Evolutionary conservation across 2,797 vertebrate genomes (phyloP).

Genomic region (Novumbra hubbsi): DNA sequence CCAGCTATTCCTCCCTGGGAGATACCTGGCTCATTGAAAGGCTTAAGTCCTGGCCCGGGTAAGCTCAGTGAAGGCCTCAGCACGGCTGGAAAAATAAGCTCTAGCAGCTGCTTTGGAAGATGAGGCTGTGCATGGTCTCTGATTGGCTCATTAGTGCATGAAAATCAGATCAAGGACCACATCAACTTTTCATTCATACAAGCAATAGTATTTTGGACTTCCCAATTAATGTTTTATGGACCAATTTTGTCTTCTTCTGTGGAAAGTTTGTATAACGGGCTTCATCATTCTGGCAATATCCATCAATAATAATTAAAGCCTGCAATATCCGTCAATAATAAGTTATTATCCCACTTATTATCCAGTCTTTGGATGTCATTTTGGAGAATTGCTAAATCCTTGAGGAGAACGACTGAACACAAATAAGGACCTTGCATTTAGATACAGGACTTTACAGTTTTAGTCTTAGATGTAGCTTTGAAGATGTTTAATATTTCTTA

Average conservation of each 20-base stretch:
- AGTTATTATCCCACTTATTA: conserved; percentile 6
- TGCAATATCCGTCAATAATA: background rate
- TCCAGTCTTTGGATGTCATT: background rate
- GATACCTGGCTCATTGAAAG: background rate
- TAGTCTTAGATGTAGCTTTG: too few relatives aligned
- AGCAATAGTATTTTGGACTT: background rate
- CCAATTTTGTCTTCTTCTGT: conserved; percentile 38
- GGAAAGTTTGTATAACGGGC: conserved; percentile 7
- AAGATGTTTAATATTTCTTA: too few relatives aligned
- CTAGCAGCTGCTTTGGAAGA: background rate
- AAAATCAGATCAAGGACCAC: conserved; percentile 35
- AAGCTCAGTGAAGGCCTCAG: background rate
- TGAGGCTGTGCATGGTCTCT: conserved; percentile 24
- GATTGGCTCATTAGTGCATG: conserved; percentile 28
- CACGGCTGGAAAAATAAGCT: background rate
- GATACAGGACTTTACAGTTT: too few relatives aligned
- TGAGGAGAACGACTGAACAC: background rate
- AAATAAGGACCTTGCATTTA: too few relatives aligned
- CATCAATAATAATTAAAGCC: background rate
- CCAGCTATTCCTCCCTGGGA: background rate
- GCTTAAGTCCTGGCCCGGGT: background rate
- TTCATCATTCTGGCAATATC: background rate
- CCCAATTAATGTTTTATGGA: conserved; percentile 37
- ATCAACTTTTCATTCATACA: conserved; percentile 35
- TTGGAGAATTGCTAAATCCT: conserved; percentile 1